Evolutionary conservation across 2,797 vertebrate species (phyloP), one percentile per base, ranked within the genome.

Genomic region (Microctenopoma steveboyesi): DNA sequence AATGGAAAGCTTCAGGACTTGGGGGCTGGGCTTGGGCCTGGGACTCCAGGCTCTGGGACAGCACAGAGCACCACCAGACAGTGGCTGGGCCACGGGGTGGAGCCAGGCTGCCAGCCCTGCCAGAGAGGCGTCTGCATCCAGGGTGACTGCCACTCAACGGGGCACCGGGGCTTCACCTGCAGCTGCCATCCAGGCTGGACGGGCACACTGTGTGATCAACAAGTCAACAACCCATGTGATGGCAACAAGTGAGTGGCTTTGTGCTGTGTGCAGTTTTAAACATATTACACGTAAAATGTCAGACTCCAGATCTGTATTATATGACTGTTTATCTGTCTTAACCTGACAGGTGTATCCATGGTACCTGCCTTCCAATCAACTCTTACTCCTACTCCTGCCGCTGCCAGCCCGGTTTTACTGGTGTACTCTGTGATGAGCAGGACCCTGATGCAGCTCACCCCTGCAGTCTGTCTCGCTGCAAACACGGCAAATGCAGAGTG

Each of bases 361-460:
- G 98, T 62, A 95, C 95, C 77, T 99, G 98, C 90, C 88, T 97
- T 81, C 95, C 97, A 64, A 98, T 98, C 93, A 99, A 98, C 87
- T 96, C 97, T 0, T 99, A 98, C 93, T 99, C 98, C 59, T 99
- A 99, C 91, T 98, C 97, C 82, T 99, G 98, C 82, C 95, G 96
- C 89, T 99, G 98, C 92, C 95, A 95, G 91, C 95, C 95, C 30
- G 98, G 97, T 71, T 96, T 95, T 22, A 91, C 91, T 1, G 97
- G 97, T 0, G 96, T 98, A 37, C 95, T 99, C 63, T 99, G 98
- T 71, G 98, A 98, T 18, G 96, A 96, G 88, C 95, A 95, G 81
- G 95, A 95, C 82, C 89, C 86, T 66, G 96, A 95, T 47, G 82
- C 95, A 45, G 74, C 94, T 45, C 95, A 92, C 91, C 95, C 95